Percentiles rank a stretch among this genome's conserved stretches.
phyloP scores from a whole-genome alignment of 2,113 vertebrate species.

The Aptenodytes forsteri region DNA sequence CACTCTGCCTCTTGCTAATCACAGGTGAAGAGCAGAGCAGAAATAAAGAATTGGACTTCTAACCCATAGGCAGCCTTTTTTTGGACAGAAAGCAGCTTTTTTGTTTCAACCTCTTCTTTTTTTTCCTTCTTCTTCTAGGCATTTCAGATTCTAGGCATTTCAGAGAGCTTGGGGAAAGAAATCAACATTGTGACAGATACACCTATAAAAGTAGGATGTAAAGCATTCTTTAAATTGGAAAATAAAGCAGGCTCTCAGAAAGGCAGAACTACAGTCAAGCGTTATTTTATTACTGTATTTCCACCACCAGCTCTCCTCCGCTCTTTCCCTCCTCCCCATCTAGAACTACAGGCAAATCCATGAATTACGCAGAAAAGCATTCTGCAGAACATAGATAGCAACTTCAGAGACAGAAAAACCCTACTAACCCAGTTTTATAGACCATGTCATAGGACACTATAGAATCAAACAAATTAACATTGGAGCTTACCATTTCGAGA shows the following conservation, averaged over 20 bases:
- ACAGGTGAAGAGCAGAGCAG: neutral
- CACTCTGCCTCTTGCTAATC: neutral
- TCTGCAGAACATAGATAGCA: neutral
- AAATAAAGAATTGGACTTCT: neutral
- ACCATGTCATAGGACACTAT: neutral
- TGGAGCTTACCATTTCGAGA: conserved; percentile 91
- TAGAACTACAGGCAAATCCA: neutral
- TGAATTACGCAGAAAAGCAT: neutral
- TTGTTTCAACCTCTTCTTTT: neutral
- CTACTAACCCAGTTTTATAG: neutral
- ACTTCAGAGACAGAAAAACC: neutral
- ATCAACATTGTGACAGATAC: neutral
- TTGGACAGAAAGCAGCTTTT: neutral
- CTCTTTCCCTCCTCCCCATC: neutral
- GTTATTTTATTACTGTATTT: neutral
- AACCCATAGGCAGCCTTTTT: neutral
- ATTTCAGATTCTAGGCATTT: neutral
- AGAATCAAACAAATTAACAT: neutral
- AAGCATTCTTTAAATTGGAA: neutral
- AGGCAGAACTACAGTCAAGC: neutral
- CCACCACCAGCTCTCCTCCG: neutral
- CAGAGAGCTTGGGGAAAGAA: neutral
- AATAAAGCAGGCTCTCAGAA: neutral
- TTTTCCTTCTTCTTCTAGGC: neutral
- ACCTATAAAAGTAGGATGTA: neutral